Evolutionary conservation across 2,888 invertebrate genomes (phyloP).

Genomic region (Drosophila cyrtoloma): DNA sequence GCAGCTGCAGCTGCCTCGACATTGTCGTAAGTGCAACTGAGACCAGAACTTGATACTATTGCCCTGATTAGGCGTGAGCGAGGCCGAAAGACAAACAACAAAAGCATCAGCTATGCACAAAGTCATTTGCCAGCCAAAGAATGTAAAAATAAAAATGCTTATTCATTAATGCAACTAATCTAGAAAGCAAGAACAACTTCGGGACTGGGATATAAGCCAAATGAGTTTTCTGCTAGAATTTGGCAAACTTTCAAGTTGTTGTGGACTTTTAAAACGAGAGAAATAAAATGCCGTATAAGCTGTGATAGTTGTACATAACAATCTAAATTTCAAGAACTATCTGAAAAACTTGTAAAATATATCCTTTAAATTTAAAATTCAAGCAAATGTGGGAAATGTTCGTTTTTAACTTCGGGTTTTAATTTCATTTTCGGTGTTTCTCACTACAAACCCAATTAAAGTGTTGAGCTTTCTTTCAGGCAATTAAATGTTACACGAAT

Average conservation of each 20-base stretch:
- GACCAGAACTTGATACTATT: conserved; percentile 61
- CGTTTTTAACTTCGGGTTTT: not conserved
- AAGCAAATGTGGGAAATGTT: not conserved
- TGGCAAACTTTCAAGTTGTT: not conserved
- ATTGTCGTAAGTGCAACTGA: conserved; percentile 77
- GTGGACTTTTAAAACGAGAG: not conserved
- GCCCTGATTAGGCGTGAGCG: conserved; percentile 63
- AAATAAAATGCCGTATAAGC: not conserved
- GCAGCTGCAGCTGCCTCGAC: conserved; percentile 28
- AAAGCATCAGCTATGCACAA: conserved; percentile 63
- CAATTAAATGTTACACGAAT: conserved; percentile 21
- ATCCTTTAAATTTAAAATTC: not conserved
- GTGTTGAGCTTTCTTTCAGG: conserved; percentile 3
- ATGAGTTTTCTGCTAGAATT: not conserved
- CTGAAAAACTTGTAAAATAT: not conserved
- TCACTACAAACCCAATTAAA: conserved; percentile 18
- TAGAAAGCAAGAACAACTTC: not conserved
- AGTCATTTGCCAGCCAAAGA: conserved; percentile 41
- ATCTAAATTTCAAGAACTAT: not conserved
- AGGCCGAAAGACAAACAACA: conserved; percentile 6
- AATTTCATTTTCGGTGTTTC: not conserved
- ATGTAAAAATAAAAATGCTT: conserved; percentile 3
- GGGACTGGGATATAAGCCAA: too few species aligned
- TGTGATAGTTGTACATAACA: not conserved
- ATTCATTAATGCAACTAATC: not conserved